Base-by-base conservation (phyloP, 2,888 invertebrate species). In the Empis stercorea region DNA sequence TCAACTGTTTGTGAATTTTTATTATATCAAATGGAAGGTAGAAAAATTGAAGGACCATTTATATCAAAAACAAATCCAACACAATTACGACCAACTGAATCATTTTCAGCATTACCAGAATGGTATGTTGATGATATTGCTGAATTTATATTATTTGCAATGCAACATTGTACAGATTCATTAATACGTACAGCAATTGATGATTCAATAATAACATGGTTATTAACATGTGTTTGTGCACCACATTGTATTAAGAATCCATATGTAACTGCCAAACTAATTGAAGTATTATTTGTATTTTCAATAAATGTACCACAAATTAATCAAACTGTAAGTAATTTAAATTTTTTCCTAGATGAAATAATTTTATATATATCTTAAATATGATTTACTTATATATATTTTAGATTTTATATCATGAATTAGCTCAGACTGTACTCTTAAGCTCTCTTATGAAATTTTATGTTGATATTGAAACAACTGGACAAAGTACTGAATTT, bases 121-220 rank as follows among this genome's bases (percentile, higher is more conserved):
- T 96, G 94, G 87, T 91, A 93, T 68, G 81, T 97, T 56, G 97
- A 97, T 71, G 96, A 97, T 65, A 85, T 96, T 57, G 93, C 96
- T 11, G 96, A 97, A 70, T 92, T 96, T 70, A 76, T 96, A 60
- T 78, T 94, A 30, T 94, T 95, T 64, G 81, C 87, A 4, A 78
- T 95, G 61, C 92, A 92, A 71, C 87, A 83, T 63, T 80, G 81
- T 45, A 62, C 61, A 48, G 65, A 66, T 38, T 76, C 76, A 56
- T 76, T 84, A 40, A 79, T 92, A 9, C 78, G 81, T 2, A 83
- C 82, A 57, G 78, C 80, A 59, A 80, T 86, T 66, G 87, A 87
- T 59, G 84, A 86, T 57, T 80, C 87, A 13, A 76, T 96, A 53
- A 80, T 94, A 52, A 84, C 87, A 30, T 89, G 94, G 84, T 71